Base-by-base conservation (phyloP, 2,113 vertebrate genomes). In the Albula goreensis region DNA sequence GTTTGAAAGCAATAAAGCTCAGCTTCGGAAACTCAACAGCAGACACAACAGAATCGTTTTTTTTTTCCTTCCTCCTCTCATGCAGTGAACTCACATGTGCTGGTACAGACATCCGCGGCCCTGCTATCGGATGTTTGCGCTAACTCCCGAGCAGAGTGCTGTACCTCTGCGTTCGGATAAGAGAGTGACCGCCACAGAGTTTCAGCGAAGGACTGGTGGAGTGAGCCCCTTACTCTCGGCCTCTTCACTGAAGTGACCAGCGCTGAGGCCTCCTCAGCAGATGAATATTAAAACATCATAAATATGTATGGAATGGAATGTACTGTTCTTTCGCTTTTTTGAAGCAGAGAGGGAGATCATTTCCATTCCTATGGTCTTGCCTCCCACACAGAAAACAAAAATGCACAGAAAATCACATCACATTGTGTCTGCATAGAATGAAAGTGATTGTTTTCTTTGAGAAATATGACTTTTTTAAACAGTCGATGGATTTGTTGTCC, bases 1-100 rank as follows among this genome's bases (percentile, higher is more conserved):
- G 93, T 94, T 95, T 94, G 94, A 95, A 95, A 89, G 85, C 92
- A 94, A 95, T 95, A 94, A 95, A 88, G 89, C 92, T 90, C 93
- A 85, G 88, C 90, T 41, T 41, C 91, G 90, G 89, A 22, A 77
- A 74, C 19, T 41, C 12, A 50, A 84, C 66, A 66, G 15, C 66
- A 60, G 56, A 80, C 41, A 80, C 81, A 60, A 66, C 60, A 66
- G 60, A 66, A 66, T 66, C 60, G 1, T 3, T 22, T 4, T 74
- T 84, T 83, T 83, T 66, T 60, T 4, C 22, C 56, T 84, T 84
- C 60, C 49, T 41, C 4, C 31, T 48, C 50, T 25, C 15, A 3
- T 50, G 49, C 12, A 53, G 52, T 50, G 57, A 60, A 11, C 41
- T 7, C 17, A 31, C 50, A 19, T 53, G 19, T 83, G n/a, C 53